A percentile compares a stretch with the other conserved stretches of the same genome.
Evolutionary conservation across 2,888 invertebrate species (phyloP).

Genomic region (Lycaena phlaeas): DNA sequence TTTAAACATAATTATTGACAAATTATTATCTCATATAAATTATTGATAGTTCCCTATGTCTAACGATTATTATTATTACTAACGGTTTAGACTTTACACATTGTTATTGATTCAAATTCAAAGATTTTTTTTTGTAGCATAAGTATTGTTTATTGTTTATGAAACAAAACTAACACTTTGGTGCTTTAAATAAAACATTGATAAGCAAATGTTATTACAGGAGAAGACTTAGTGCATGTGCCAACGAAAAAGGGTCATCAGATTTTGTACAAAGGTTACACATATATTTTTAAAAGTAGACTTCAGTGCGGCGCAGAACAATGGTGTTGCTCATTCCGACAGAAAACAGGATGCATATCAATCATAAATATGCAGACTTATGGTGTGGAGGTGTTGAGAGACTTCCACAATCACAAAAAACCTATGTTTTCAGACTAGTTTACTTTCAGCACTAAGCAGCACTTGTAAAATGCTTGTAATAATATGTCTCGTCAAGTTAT

Average conservation of each 20-base stretch:
- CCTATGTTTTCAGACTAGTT: conserved; percentile 49
- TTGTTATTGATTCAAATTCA: no score
- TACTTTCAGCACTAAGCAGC: no score
- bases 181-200: conserved; percentile 3
- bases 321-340: conserved; percentile 59
- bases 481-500: no score
- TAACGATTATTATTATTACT: no score
- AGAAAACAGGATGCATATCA: conserved; percentile 65
- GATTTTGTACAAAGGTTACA: conserved; percentile 59
- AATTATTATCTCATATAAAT: no score
- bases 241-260: conserved; percentile 62
- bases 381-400: conserved; percentile 57
- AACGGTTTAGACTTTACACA: no score
- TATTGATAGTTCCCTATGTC: no score
- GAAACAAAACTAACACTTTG: background rate
- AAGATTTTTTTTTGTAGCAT: no score
- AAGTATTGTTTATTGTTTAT: no score
- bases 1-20: no score
- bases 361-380: conserved; percentile 59
- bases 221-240: conserved; percentile 57
- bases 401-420: conserved; percentile 63
- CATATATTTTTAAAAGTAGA: conserved; percentile 58
- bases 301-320: conserved; percentile 62
- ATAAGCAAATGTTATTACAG: conserved; percentile 33
- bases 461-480: no score